Evolutionary conservation across 2,113 vertebrate species (phyloP), one percentile per base, ranked within the genome.

Genomic region (Myiozetetes cayanensis): DNA sequence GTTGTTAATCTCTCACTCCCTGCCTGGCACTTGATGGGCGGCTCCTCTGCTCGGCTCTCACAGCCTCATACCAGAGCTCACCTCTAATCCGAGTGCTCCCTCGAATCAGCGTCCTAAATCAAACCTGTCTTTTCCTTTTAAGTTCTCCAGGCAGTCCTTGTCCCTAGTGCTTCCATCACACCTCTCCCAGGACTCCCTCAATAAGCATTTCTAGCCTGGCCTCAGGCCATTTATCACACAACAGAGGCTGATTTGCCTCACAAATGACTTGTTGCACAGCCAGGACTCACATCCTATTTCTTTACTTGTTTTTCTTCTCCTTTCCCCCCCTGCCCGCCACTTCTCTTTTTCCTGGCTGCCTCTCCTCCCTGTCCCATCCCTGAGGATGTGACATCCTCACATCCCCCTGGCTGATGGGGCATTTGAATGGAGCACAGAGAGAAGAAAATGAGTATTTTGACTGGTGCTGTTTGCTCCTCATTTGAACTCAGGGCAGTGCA

Each of bases 141-240:
- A 89, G 82, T 74, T 96, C 93, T 89, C 94, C 74, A 67, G 87
- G 95, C 93, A 94, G 56, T 9, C 50, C 76, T 21, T 95, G 94
- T 96, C 95, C 89, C 91, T 15, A 28, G 74, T 9, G 63, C 35
- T 94, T 76, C 90, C 94, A 95, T 94, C 96, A 87, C 91, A 85
- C 89, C 74, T 89, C 89, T 89, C 63, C 44, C 86, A 72, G 88
- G 90, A 92, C 80, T 90, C n/a, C 7, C 90, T 89, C 94, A 95
- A 92, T 90, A 95, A 96, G 96, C 94, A 78, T 84, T 97, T 92
- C 80, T 3, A 86, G 85, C 15, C 86, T 81, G 90, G 41, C 94
- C 76, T 75, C 56, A 5, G 83, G 94, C 17, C n/a, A 24, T 82
- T 83, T 37, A 84, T 84, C 61, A 5, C 85, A 76, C 68, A 78